These are phyloP conservation scores for Philonicus albiceps DNA, from an alignment of 2,888 invertebrate species.

Conservation along the genomic window DNA sequence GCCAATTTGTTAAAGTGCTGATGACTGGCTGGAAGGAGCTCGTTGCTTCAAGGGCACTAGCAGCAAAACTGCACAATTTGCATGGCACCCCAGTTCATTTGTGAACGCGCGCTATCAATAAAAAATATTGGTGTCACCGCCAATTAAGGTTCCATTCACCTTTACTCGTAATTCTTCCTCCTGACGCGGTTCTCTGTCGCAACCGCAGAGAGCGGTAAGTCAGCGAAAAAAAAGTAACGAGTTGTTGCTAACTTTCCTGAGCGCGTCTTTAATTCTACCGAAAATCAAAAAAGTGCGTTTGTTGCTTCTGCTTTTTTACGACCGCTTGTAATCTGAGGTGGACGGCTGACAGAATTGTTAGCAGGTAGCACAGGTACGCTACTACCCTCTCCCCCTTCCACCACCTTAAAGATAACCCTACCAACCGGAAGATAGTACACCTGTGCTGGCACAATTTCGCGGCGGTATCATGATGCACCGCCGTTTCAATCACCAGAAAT, in stretches of 20 bases:
- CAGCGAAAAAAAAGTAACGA: background rate
- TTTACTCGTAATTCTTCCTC: background rate
- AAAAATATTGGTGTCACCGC: conserved; percentile 14
- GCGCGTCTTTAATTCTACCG: background rate
- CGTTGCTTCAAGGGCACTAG: background rate
- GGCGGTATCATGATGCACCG: background rate
- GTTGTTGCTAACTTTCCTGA: background rate
- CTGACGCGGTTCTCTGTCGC: background rate
- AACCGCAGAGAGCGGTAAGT: background rate
- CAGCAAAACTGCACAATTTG: background rate
- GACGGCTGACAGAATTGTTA: background rate
- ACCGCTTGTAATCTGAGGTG: background rate
- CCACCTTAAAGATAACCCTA: background rate
- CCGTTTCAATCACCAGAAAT: background rate
- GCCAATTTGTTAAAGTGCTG: background rate
- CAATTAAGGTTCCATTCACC: conserved; percentile 32
- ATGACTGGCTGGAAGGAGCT: background rate
- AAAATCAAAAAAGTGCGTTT: background rate
- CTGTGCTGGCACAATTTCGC: background rate
- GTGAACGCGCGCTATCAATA: background rate
- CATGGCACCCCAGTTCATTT: background rate
- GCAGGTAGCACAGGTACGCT: background rate
- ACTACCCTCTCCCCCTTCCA: no score
- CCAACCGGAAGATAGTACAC: background rate
- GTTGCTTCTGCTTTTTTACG: background rate